Conservation (phyloP, 2,797 vertebrate genomes). For the Hydrolagus colliei region DNA sequence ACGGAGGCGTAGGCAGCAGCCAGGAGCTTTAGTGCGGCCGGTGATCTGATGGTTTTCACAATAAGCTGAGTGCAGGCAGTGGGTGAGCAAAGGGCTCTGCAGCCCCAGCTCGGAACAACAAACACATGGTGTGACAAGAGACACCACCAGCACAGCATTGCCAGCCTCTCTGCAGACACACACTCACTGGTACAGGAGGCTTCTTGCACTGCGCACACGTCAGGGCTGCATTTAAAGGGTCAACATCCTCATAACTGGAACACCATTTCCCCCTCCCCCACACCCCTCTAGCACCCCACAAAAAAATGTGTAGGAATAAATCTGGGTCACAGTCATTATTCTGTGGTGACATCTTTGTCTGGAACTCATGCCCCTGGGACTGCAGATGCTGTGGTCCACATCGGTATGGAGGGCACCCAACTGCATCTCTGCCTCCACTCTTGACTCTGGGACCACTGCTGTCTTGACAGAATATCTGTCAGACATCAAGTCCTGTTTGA, state of each 20-base stretch:
- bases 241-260: not conserved
- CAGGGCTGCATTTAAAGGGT: not conserved
- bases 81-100: not conserved
- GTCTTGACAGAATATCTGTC: too few relatives aligned
- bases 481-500: too few relatives aligned
- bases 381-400: too few relatives aligned
- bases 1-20: not conserved
- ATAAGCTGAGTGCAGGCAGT: not conserved
- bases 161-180: not conserved
- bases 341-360: too few relatives aligned
- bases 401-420: too few relatives aligned
- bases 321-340: too few relatives aligned
- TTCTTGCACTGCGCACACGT: constrained; percentile 18
- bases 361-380: too few relatives aligned
- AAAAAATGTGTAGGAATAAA: too few relatives aligned
- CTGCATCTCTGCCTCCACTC: too few relatives aligned
- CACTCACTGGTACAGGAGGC: not conserved
- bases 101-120: not conserved
- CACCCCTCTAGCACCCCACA: too few relatives aligned
- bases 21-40: not conserved
- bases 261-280: too few relatives aligned
- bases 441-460: too few relatives aligned
- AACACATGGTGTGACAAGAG: not conserved
- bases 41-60: not conserved
- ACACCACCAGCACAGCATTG: not conserved